Conservation (phyloP, 2,113 vertebrate genomes). For the Passer domesticus region DNA sequence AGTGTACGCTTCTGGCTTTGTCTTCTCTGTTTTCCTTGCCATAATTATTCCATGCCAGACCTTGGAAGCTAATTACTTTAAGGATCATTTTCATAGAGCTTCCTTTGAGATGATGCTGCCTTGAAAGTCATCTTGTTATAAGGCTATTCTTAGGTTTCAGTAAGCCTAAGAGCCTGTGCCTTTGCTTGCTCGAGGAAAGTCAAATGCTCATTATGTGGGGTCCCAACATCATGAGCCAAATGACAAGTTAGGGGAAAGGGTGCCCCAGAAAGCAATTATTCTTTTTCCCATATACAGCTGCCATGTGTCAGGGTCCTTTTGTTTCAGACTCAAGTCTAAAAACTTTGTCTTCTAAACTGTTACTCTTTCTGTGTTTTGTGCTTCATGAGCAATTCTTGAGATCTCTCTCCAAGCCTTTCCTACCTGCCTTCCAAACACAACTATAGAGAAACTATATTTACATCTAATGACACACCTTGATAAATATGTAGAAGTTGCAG, state of each 20-base stretch:
- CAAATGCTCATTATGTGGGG: rapidly evolving
- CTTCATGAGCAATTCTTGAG: not conserved
- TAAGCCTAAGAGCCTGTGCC: not conserved
- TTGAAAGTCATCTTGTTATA: not conserved
- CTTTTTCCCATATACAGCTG: not conserved
- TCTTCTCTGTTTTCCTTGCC: not conserved
- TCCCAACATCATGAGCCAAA: not conserved
- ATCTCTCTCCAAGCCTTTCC: not conserved
- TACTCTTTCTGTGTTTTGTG: not conserved
- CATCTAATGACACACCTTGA: not conserved
- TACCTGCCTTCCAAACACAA: not conserved
- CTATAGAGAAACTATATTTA: not conserved
- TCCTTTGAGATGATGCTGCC: not conserved
- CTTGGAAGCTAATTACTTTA: not conserved
- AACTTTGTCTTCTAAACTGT: not conserved
- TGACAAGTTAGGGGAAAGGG: not conserved
- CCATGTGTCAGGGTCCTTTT: not conserved
- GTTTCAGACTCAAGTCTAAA: not conserved
- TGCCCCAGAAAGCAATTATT: not conserved
- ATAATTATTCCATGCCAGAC: not conserved
- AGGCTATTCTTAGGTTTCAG: not conserved
- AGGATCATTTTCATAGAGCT: not conserved
- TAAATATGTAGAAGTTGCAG: not conserved
- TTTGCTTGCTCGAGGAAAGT: not conserved
- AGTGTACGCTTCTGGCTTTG: not conserved